Evolutionary conservation across 2,888 invertebrate genomes (phyloP).

Genomic region (Phortica okadai): DNA sequence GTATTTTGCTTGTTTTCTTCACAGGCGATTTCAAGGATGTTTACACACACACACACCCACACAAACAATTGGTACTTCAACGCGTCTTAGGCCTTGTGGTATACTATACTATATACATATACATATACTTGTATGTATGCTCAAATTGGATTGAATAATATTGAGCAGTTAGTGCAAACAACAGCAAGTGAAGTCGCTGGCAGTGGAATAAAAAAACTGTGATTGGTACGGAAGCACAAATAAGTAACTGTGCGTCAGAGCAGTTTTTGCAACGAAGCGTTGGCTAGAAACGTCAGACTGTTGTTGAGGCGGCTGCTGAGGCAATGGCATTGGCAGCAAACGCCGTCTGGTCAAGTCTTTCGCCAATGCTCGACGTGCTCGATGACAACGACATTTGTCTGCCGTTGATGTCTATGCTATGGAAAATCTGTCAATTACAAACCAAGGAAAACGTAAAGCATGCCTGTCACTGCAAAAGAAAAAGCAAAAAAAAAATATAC

Average conservation of each 20-base stretch:
- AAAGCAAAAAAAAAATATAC: constrained; percentile 36
- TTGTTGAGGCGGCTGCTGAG: not conserved
- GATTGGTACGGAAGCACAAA: not conserved
- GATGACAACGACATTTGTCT: constrained; percentile 59
- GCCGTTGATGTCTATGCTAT: constrained; percentile 54
- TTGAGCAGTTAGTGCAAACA: constrained; percentile 25
- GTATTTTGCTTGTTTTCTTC: not conserved
- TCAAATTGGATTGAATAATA: constrained; percentile 21
- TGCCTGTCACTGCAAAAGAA: constrained; percentile 54
- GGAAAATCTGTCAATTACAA: constrained; percentile 67
- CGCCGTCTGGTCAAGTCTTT: constrained; percentile 1
- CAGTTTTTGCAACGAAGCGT: not conserved
- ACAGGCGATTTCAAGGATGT: not conserved
- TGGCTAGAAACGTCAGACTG: not conserved
- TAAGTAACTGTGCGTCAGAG: no score
- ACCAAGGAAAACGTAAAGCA: constrained; percentile 63
- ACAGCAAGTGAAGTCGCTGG: not conserved
- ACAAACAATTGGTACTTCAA: constrained; percentile 4
- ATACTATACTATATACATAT: not conserved
- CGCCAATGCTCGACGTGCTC: not conserved
- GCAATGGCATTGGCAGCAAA: not conserved
- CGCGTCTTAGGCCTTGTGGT: constrained; percentile 8
- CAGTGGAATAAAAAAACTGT: not conserved
- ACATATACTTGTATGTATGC: not conserved
- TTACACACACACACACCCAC: not conserved